phyloP scores from a whole-genome alignment of 2,113 vertebrate species.

The Neoarius graeffei region DNA sequence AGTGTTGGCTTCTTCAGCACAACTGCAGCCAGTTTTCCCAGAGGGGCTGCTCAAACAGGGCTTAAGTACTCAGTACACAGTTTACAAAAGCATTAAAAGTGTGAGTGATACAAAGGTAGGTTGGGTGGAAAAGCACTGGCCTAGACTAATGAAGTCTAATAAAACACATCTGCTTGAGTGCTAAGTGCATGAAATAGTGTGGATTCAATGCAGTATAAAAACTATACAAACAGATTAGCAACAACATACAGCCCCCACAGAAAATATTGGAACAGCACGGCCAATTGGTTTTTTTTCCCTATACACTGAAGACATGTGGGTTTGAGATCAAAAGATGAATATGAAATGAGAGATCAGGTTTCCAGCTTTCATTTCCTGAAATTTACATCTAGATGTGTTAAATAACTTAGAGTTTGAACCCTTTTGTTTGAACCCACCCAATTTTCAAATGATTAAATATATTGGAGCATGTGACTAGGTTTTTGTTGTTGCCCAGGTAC shows the following conservation, averaged over 20 bases:
- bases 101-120: slow-evolving; percentile 38
- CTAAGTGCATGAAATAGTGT: background rate
- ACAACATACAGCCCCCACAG: background rate
- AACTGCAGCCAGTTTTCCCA: slow-evolving; percentile 60
- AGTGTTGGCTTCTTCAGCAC: slow-evolving; percentile 69
- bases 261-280: background rate
- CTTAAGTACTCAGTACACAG: slow-evolving; percentile 50
- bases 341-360: background rate
- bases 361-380: background rate
- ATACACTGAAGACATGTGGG: background rate
- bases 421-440: background rate
- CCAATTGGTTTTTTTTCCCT: background rate
- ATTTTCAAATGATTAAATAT: background rate
- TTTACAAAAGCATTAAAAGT: slow-evolving; percentile 57
- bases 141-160: slow-evolving; percentile 48
- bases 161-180: slow-evolving; percentile 25
- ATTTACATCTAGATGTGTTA: background rate
- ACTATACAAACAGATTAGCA: background rate
- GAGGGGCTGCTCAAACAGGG: slow-evolving; percentile 53
- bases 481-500: background rate
- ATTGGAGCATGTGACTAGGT: background rate
- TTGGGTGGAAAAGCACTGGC: slow-evolving; percentile 37
- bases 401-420: background rate
- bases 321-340: background rate
- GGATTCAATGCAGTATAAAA: background rate